A percentile compares a stretch with the other conserved stretches of the same genome.
Conservation (phyloP, 2,797 vertebrate genomes). For the Sciurus carolinensis region DNA sequence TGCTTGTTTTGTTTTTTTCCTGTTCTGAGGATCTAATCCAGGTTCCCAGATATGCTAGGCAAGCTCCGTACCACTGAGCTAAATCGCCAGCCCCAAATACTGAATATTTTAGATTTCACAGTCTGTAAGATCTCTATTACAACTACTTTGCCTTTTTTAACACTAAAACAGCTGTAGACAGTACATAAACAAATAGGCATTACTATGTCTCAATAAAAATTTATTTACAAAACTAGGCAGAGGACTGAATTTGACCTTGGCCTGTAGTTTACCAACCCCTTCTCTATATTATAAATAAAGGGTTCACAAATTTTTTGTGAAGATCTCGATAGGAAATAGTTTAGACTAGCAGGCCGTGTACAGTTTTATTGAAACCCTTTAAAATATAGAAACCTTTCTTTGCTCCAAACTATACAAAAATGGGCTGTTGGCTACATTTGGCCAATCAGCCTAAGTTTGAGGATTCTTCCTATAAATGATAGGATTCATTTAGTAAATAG, state of each 20-base stretch:
- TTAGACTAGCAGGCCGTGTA: not conserved
- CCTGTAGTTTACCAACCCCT: not conserved
- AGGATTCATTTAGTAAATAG: not conserved
- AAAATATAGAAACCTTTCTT: slow-evolving; percentile 41
- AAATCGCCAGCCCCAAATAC: too few species aligned
- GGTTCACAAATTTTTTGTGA: not conserved
- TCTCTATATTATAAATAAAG: not conserved
- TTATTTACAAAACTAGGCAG: not conserved
- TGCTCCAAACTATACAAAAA: not conserved
- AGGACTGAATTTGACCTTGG: not conserved
- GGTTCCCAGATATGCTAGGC: too few species aligned
- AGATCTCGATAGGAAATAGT: not conserved
- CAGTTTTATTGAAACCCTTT: slow-evolving; percentile 35
- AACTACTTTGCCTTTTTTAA: not conserved
- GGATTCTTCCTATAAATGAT: not conserved
- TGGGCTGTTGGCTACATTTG: not conserved
- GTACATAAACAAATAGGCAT: not conserved
- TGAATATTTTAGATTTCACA: not conserved
- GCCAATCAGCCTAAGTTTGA: not conserved
- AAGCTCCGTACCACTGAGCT: too few species aligned
- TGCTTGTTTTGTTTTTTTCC: too few species aligned
- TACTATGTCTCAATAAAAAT: not conserved
- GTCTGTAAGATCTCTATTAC: not conserved
- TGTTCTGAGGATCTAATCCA: too few species aligned
- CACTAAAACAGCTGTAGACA: not conserved